These are phyloP conservation scores for Tokudaia muenninki DNA, from an alignment of 2,797 vertebrate genomes.

Conservation along the genomic window DNA sequence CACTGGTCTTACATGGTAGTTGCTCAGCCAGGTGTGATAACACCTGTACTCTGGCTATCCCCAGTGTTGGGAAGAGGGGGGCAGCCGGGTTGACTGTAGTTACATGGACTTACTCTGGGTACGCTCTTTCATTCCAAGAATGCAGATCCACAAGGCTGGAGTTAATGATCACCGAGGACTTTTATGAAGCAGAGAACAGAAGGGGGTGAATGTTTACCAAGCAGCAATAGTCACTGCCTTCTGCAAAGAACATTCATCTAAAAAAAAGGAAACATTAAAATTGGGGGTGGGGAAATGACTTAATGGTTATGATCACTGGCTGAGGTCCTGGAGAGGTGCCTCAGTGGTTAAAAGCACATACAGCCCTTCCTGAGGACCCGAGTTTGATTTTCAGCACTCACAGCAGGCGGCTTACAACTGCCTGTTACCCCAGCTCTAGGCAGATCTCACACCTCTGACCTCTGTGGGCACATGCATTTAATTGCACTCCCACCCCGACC, in stretches of 20 bases:
- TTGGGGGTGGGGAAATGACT: neutral
- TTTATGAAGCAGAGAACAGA: neutral
- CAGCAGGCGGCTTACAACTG: too few relatives aligned
- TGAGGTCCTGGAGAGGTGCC: neutral
- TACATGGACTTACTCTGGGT: neutral
- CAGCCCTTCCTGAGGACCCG: too few relatives aligned
- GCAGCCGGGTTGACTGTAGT: neutral
- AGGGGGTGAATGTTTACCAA: neutral
- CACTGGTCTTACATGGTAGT: too few relatives aligned
- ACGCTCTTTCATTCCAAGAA: neutral
- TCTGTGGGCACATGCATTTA: too few relatives aligned
- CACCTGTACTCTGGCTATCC: neutral
- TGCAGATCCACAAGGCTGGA: accelerated
- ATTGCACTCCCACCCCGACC: too few relatives aligned
- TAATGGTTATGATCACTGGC: neutral
- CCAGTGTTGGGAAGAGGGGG: neutral
- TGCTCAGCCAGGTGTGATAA: neutral
- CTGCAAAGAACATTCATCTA: neutral
- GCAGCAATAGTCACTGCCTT: neutral
- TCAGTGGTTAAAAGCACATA: too few relatives aligned
- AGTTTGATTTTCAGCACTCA: neutral
- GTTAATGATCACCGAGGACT: accelerated
- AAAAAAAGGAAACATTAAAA: neutral
- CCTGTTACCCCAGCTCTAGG: too few relatives aligned
- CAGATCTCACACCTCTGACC: too few relatives aligned